phyloP scores from a whole-genome alignment of 2,888 invertebrate genomes.

The Icerya purchasi region DNA sequence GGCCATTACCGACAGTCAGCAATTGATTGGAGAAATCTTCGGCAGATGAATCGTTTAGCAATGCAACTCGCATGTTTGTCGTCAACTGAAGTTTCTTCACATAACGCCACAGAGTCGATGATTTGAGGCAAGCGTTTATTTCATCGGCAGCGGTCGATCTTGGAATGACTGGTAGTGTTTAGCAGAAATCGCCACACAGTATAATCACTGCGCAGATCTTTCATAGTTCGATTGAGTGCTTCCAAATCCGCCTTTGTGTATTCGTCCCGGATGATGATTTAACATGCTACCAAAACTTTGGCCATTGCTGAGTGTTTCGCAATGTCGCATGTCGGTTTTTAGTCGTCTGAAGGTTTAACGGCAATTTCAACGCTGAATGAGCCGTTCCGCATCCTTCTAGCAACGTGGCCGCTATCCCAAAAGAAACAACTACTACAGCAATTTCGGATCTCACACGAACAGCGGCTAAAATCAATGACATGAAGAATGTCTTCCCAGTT shows the following conservation, averaged over 20 bases:
- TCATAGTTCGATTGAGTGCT: conserved; percentile 17
- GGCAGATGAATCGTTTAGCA: conserved; percentile 16
- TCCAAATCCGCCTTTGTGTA: conserved; percentile 20
- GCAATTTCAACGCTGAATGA: conserved; percentile 17
- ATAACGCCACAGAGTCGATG: conserved; percentile 5
- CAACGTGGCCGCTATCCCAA: too few relatives aligned
- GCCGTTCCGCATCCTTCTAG: too few relatives aligned
- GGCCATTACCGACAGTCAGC: conserved; percentile 23
- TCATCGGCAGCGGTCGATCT: too few relatives aligned
- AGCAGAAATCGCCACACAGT: conserved; percentile 9
- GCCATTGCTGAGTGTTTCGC: conserved; percentile 21
- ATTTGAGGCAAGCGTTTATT: too few relatives aligned
- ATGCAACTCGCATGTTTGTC: conserved; percentile 5
- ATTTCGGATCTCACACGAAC: too few relatives aligned
- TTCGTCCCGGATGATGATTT: conserved; percentile 21
- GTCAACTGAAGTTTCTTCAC: conserved; percentile 18
- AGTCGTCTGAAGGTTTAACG: conserved; percentile 19
- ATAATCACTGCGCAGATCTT: conserved; percentile 16
- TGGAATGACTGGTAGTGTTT: too few relatives aligned
- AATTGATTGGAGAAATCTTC: conserved; percentile 22
- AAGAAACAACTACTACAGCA: too few relatives aligned
- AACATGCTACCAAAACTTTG: conserved; percentile 21
- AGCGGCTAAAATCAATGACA: too few relatives aligned
- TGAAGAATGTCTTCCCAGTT: conserved; percentile 9
- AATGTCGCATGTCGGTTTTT: conserved; percentile 21